A percentile compares a stretch with the other conserved stretches of the same genome.
phyloP scores from a whole-genome alignment of 2,113 vertebrate species.

The Urocynchramus pylzowi region DNA sequence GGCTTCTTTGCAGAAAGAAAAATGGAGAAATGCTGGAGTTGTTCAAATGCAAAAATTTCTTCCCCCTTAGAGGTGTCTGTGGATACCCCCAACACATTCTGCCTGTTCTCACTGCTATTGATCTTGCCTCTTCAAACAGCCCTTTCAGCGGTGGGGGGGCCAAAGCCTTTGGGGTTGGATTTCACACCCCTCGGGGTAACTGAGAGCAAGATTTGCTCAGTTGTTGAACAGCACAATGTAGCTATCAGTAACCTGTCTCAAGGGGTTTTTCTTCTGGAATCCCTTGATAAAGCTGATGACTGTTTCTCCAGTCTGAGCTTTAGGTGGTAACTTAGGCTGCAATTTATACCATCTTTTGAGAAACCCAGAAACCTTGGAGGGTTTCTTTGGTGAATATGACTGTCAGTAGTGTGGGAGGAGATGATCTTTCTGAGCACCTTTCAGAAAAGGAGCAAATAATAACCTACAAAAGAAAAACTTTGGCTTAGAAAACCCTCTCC shows the following conservation, averaged over 20 bases:
- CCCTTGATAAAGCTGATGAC: background rate
- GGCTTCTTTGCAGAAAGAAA: background rate
- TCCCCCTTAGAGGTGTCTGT: background rate
- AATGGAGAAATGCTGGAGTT: background rate
- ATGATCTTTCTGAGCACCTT: background rate
- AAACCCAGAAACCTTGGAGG: background rate
- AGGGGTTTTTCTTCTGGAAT: background rate
- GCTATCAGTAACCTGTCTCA: background rate
- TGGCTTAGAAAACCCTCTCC: background rate
- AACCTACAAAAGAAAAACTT: background rate
- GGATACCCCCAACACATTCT: background rate
- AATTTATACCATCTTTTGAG: background rate
- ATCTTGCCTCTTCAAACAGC: background rate
- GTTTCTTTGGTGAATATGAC: background rate
- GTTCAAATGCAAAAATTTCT: background rate
- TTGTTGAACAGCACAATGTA: background rate
- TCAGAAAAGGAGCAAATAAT: background rate
- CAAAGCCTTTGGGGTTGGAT: background rate
- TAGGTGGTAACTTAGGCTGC: background rate
- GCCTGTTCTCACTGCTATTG: background rate
- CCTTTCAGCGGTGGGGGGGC: background rate
- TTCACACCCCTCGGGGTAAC: background rate
- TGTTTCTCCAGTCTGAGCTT: background rate
- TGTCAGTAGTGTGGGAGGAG: background rate
- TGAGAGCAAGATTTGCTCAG: background rate